These are phyloP conservation scores for Ophioninae sp. DNA, from an alignment of 2,888 invertebrate species.

Conservation along the genomic window DNA sequence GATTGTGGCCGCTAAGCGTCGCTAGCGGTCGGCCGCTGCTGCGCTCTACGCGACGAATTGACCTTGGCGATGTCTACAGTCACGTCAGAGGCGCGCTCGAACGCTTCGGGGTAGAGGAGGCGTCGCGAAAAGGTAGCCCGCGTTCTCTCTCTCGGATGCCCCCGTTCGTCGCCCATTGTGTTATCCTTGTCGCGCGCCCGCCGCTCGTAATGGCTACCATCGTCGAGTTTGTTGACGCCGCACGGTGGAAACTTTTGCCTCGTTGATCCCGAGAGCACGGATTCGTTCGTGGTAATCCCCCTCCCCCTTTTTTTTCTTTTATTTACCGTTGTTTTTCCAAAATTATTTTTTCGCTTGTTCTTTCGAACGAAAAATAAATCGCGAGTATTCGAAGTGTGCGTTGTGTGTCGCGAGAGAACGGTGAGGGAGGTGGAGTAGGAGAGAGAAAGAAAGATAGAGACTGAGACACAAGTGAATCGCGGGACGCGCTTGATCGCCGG, in stretches of 20 bases:
- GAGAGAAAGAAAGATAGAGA: constrained; percentile 42
- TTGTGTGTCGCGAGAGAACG: neutral
- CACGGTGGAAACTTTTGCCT: constrained; percentile 62
- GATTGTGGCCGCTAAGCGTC: constrained; percentile 17
- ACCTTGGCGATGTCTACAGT: constrained; percentile 65
- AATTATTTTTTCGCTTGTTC: neutral
- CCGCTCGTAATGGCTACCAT: constrained; percentile 75
- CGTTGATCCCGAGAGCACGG: constrained; percentile 38
- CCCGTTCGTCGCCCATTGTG: constrained; percentile 74
- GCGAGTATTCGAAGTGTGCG: neutral
- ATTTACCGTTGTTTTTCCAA: neutral
- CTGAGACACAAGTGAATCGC: constrained; percentile 16
- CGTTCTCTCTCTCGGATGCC: constrained; percentile 57
- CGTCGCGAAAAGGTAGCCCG: constrained; percentile 62
- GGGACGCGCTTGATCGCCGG: constrained; percentile 52
- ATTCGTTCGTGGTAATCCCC: neutral
- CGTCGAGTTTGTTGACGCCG: constrained; percentile 75
- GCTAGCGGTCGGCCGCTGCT: constrained; percentile 49
- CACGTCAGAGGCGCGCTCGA: constrained; percentile 63
- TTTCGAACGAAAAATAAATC: neutral
- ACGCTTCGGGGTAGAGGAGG: constrained; percentile 65
- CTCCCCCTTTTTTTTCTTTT: constrained; percentile 13
- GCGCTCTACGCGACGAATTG: constrained; percentile 54
- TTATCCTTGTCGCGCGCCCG: constrained; percentile 75
- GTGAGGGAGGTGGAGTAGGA: constrained; percentile 18